Evolutionary conservation across 2,797 vertebrate genomes (phyloP), one percentile per base, ranked within the genome.

Genomic region (Eptatretus atami): DNA sequence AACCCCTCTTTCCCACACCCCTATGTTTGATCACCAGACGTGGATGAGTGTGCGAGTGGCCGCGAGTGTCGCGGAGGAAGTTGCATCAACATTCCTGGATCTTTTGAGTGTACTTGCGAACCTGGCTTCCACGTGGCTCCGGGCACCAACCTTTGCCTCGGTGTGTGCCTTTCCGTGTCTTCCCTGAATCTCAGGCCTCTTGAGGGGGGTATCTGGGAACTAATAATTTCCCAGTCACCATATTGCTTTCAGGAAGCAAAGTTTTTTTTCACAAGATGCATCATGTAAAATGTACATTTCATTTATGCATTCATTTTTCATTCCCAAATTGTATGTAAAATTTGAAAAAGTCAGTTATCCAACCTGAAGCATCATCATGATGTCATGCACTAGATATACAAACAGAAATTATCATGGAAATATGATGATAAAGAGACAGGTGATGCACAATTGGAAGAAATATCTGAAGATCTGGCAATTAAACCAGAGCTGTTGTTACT

Each of bases 21-120:
- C 6, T 44, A 44, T 44, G 31, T 44, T 44, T 44, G 4, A 44
- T 25, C 25, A n/a, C n/a, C 57, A 61, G 57, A 61, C 25, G 57
- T 61, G 57, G 57, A 61, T 25, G 57, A 61, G 57, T 61, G 57
- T 61, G 57, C 57, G 12, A 12, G 57, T 25, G 57, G 57, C n/a
- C 57, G 57, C 10, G 57, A n/a, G 3, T 61, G 57, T 25, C 57
- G 57, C 57, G 57, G 57, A n/a, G 57, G 57, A n/a, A 61, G n/a
- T 25, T 61, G 57, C 57, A 61, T 61, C 57, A 61, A 61, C 12
- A 61, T 25, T 61, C 9, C 57, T 25, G 57, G 57, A n/a, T 61
- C 57, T n/a, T 61, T 61, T 25, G n/a, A 3, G n/a, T 61, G 57
- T 12, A n/a, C 57, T 12, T 61, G 57, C 12, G 9, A 9, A 61